Percentiles rank a stretch among this genome's conserved stretches.
Conservation (phyloP, 2,797 vertebrate genomes). For the Hoplostethus mediterraneus region DNA sequence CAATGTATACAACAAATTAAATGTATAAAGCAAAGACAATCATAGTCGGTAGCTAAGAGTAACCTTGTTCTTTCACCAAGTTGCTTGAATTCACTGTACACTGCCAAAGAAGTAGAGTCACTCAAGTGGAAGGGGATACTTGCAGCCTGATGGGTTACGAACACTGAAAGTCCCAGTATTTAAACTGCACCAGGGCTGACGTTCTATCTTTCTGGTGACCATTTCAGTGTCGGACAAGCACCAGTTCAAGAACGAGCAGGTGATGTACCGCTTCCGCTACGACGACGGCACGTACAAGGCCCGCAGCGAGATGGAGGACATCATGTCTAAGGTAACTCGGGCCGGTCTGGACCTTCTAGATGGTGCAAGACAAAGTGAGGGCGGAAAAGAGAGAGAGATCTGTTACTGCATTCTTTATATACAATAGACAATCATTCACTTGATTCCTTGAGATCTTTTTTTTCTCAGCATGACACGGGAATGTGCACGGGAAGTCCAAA, state of each 20-base stretch:
- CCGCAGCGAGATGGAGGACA: constrained; percentile 98
- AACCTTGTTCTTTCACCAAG: no score
- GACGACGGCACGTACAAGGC: constrained; percentile 99
- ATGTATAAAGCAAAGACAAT: neutral
- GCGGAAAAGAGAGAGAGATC: no score
- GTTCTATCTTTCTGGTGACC: constrained; percentile 26
- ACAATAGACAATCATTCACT: no score
- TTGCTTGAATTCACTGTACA: no score
- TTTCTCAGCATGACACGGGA: no score
- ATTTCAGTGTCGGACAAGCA: constrained; percentile 97
- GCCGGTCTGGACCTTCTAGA: neutral
- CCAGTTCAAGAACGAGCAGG: constrained; percentile 99
- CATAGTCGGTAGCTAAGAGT: no score
- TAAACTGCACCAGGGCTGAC: constrained; percentile 17
- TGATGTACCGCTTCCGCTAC: constrained; percentile 98
- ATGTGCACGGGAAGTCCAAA: neutral
- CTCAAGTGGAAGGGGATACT: no score
- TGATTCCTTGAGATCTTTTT: no score
- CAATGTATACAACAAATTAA: constrained; percentile 1
- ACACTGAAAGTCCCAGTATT: neutral
- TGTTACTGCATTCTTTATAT: no score
- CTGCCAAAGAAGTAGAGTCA: no score
- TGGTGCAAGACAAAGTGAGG: neutral
- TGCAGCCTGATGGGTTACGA: neutral
- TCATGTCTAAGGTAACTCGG: constrained; percentile 93